phyloP scores from a whole-genome alignment of 1,140 invertebrate species.

The Lepidurus apus region DNA sequence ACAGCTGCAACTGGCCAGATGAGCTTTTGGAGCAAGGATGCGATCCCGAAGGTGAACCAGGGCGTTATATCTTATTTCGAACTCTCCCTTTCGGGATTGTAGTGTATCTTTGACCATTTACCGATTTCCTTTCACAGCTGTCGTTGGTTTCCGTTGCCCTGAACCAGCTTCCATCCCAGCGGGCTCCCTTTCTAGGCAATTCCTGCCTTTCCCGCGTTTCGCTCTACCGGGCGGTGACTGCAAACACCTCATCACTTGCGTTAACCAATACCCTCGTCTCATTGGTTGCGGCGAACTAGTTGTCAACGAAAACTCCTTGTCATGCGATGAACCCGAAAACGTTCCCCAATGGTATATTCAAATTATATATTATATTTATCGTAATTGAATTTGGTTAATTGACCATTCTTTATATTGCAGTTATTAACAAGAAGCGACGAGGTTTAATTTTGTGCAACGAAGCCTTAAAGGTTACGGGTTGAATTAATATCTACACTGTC shows the following conservation, averaged over 20 bases:
- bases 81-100: background rate
- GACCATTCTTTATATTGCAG: background rate
- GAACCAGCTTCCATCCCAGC: slow-evolving; percentile 70
- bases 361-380: no score
- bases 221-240: slow-evolving; percentile 33
- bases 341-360: slow-evolving; percentile 63
- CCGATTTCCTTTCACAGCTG: slow-evolving; percentile 40
- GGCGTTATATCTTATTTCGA: background rate
- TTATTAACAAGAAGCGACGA: background rate
- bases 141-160: slow-evolving; percentile 57
- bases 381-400: background rate
- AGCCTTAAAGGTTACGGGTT: slow-evolving; percentile 14
- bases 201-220: slow-evolving; percentile 81
- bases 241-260: slow-evolving; percentile 74
- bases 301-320: slow-evolving; percentile 71
- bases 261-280: slow-evolving; percentile 74
- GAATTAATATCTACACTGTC: background rate
- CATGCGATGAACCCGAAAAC: slow-evolving; percentile 73
- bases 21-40: slow-evolving; percentile 66
- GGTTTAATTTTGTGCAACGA: background rate
- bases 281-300: slow-evolving; percentile 78
- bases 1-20: slow-evolving; percentile 90
- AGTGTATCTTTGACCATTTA: background rate
- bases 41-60: slow-evolving; percentile 68
- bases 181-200: slow-evolving; percentile 70